Evolutionary conservation across 2,797 vertebrate species (phyloP).

Genomic region (Chelon auratus): DNA sequence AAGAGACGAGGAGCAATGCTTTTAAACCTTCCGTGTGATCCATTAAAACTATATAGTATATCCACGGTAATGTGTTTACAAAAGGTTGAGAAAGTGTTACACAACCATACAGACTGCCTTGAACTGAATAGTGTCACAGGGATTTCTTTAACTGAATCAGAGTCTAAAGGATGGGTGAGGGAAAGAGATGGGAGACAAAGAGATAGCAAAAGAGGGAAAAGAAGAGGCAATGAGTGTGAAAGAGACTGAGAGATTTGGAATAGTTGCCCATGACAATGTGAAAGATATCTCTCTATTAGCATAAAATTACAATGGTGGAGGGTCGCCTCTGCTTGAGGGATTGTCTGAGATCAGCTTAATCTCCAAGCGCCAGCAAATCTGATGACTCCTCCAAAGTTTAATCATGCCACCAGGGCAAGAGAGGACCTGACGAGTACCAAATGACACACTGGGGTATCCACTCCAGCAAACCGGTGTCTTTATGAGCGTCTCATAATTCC

Average conservation of each 20-base stretch:
- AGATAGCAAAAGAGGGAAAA: conserved; percentile 22
- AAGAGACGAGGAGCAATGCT: conserved; percentile 11
- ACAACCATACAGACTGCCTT: conserved; percentile 42
- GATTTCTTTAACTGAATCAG: conserved; percentile 41
- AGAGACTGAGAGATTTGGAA: conserved; percentile 61
- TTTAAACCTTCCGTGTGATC: conserved; percentile 17
- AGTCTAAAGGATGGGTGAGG: conserved; percentile 20
- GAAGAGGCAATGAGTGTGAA: conserved; percentile 30
- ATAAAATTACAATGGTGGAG: conserved; percentile 74
- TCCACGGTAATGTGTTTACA: conserved; percentile 41
- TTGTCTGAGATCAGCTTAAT: conserved; percentile 73
- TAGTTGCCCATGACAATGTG: conserved; percentile 62
- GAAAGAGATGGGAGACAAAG: conserved; percentile 21
- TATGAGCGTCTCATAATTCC: conserved; percentile 48
- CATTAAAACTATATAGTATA: conserved; percentile 21
- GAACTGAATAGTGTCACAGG: conserved; percentile 32
- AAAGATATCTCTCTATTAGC: conserved; percentile 74
- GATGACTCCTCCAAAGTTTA: conserved; percentile 75
- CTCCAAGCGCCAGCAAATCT: conserved; percentile 71
- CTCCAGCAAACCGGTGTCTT: conserved; percentile 48
- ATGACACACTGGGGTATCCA: conserved; percentile 61
- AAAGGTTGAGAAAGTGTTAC: conserved; percentile 35
- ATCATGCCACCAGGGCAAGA: conserved; percentile 73
- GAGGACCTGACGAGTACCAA: conserved; percentile 61
- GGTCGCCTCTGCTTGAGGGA: conserved; percentile 67